Percentiles rank a stretch among this genome's conserved stretches.
Evolutionary conservation across 2,113 vertebrate genomes (phyloP).

Genomic region (Psettodes erumei): DNA sequence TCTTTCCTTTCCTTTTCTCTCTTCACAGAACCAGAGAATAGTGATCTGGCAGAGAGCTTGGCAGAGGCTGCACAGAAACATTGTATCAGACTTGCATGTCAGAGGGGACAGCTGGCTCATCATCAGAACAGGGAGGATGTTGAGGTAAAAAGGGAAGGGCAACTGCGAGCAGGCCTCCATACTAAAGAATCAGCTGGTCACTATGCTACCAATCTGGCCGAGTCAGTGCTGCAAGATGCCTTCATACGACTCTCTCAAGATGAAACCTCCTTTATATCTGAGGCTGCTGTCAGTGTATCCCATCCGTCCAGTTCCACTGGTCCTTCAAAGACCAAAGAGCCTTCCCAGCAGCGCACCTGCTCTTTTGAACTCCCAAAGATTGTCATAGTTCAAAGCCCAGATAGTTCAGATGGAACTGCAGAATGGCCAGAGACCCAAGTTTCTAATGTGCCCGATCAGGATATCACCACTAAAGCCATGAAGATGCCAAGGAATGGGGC

Average conservation of each 20-base stretch:
- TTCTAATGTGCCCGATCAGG: slow-evolving; percentile 73
- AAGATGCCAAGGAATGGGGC: slow-evolving; percentile 61
- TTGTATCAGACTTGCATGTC: slow-evolving; percentile 69
- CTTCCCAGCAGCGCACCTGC: slow-evolving; percentile 79
- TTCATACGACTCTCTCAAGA: slow-evolving; percentile 94
- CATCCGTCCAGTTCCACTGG: slow-evolving; percentile 39
- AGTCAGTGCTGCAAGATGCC: slow-evolving; percentile 95
- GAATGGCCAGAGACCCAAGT: slow-evolving; percentile 85
- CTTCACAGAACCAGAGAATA: slow-evolving; percentile 74
- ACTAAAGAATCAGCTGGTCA: slow-evolving; percentile 84
- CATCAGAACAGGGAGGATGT: slow-evolving; percentile 69
- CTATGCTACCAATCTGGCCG: slow-evolving; percentile 93
- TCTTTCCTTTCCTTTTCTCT: slow-evolving; percentile 22
- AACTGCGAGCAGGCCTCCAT: slow-evolving; percentile 47
- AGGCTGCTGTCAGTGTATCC: slow-evolving; percentile 84
- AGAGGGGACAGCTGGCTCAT: slow-evolving; percentile 71
- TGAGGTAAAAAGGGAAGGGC: slow-evolving; percentile 66
- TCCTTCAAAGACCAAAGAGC: slow-evolving; percentile 70
- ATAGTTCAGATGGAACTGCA: slow-evolving; percentile 83
- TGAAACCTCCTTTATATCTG: slow-evolving; percentile 83
- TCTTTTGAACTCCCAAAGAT: slow-evolving; percentile 96
- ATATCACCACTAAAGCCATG: slow-evolving; percentile 58
- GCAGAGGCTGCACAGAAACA: slow-evolving; percentile 77
- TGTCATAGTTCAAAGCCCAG: slow-evolving; percentile 95
- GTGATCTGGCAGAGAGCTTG: slow-evolving; percentile 58